Evolutionary conservation across 2,888 invertebrate species (phyloP).

Genomic region (Lumbricus terrestris): DNA sequence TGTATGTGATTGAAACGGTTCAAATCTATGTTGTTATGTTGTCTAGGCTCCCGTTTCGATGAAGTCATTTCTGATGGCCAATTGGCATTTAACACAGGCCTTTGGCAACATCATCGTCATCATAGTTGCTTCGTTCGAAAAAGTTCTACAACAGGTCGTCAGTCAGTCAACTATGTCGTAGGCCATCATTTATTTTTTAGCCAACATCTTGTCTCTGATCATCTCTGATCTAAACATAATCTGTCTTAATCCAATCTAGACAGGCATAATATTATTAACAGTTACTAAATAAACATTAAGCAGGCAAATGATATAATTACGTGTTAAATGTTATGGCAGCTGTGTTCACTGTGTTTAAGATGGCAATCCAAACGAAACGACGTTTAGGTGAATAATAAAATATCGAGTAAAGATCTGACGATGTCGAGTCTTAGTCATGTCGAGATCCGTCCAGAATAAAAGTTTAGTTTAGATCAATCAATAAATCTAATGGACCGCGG

Average conservation of each 20-base stretch:
- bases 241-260: background rate
- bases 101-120: conserved; percentile 38
- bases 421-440: background rate
- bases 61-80: conserved; percentile 38
- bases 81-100: conserved; percentile 35
- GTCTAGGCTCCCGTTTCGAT: conserved; percentile 36
- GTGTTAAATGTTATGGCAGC: too few relatives aligned
- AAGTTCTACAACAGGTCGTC: conserved; percentile 29
- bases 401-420: too few relatives aligned
- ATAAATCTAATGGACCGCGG: too few relatives aligned
- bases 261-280: too few relatives aligned
- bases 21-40: conserved; percentile 23
- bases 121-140: conserved; percentile 27
- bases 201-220: background rate
- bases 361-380: too few relatives aligned
- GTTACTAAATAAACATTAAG: too few relatives aligned
- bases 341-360: too few relatives aligned
- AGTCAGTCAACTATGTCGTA: background rate
- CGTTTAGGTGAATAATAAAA: too few relatives aligned
- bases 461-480: background rate
- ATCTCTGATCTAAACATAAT: background rate
- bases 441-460: background rate
- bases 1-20: too few relatives aligned
- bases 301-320: too few relatives aligned
- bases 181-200: background rate